phyloP scores from a whole-genome alignment of 2,888 invertebrate species.

The Pachycephus smyrnensis region DNA sequence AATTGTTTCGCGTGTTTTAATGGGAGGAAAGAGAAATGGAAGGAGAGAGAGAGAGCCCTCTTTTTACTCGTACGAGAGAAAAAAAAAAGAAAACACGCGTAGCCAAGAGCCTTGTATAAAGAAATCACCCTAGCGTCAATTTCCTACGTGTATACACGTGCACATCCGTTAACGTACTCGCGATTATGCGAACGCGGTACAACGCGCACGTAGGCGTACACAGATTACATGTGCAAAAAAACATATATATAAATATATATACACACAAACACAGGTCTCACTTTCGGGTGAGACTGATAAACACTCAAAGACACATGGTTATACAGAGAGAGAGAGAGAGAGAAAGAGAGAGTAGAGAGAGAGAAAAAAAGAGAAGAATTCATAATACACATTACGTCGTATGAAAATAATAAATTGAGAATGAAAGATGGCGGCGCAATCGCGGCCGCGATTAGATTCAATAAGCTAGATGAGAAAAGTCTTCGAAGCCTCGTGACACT shows the following conservation, averaged over 20 bases:
- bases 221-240: slow-evolving; percentile 32
- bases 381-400: no score
- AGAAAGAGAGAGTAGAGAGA: no score
- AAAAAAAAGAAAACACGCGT: slow-evolving; percentile 38
- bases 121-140: slow-evolving; percentile 62
- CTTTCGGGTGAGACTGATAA: no score
- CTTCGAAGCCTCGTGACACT: no score
- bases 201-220: slow-evolving; percentile 10
- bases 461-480: no score
- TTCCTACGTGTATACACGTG: slow-evolving; percentile 57
- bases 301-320: no score
- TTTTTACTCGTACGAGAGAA: slow-evolving; percentile 36
- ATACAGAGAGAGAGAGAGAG: no score
- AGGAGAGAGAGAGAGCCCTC: slow-evolving; percentile 26
- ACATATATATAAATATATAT: slow-evolving; percentile 34
- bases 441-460: no score
- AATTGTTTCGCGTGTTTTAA: background rate
- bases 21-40: slow-evolving; percentile 15
- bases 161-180: slow-evolving; percentile 14
- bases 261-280: slow-evolving; percentile 5
- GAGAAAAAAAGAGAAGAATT: no score
- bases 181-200: slow-evolving; percentile 8
- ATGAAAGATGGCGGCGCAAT: no score
- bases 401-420: no score
- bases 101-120: slow-evolving; percentile 60